Base-by-base conservation (phyloP, 2,888 invertebrate species). In the Chironomus riparius region DNA sequence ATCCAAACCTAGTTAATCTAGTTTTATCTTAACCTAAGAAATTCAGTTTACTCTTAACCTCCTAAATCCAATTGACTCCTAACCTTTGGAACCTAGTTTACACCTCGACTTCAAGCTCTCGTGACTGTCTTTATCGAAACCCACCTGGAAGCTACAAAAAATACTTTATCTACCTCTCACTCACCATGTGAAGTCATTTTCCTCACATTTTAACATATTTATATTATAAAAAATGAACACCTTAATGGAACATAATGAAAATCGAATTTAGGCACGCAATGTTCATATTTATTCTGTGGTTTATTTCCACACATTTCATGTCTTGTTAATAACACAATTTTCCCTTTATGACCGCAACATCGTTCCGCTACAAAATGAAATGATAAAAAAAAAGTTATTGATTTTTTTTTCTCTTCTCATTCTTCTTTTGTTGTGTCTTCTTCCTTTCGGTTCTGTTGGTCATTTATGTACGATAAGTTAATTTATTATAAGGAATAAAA, bases 221-320 rank as follows among this genome's bases (percentile, higher is more conserved):
- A 21, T 24, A 65, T 65, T 18, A 70, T 21, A 70, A 72, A 47
- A 56, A 72, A 72, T 61, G 72, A 62, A 21, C 38, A 61, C 62
- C 50, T 61, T 72, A 72, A 72, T 74, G 48, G 65, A 68, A 47
- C 65, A 65, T 74, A 74, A 74, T 68, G 74, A 61, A 74, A 74
- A 74, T 74, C 74, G 74, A 74, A 74, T 74, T 68, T 62, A 74
- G 38, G 65, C 74, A 74, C 74, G 74, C 65, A 65, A 65, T 24
- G 65, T 2, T 65, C 65, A 22, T 65, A 65, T 65, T 65, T 21
- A 65, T 21, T 15, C 18, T 56, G 56, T 56, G 56, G 56, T 56
- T 15, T 38, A 56, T 56, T 15, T 56, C 56, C 56, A 56, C 56
- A 56, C 56, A 56, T 56, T 65, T 62, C 62, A 62, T 62, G 62